Percentiles rank a stretch among this genome's conserved stretches.
Evolutionary conservation across 2,113 vertebrate genomes (phyloP).

Genomic region (Eubucco bourcierii): DNA sequence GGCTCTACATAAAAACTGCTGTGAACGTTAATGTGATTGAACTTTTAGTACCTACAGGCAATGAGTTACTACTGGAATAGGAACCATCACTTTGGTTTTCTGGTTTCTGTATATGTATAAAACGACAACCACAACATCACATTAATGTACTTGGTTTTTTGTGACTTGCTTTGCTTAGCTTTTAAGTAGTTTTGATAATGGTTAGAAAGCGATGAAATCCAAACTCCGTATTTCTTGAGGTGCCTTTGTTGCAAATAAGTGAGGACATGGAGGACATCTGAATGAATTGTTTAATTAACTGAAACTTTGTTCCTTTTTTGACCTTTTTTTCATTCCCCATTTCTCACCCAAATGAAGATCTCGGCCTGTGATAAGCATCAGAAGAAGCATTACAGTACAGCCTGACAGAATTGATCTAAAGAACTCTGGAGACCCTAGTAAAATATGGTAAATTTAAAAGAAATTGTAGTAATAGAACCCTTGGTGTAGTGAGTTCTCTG

Average conservation of each 20-base stretch:
- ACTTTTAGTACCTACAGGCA: not conserved
- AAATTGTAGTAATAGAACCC: not conserved
- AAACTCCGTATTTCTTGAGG: not conserved
- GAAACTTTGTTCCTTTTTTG: not conserved
- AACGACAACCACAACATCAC: not conserved
- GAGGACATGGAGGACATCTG: not conserved
- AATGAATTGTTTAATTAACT: not conserved
- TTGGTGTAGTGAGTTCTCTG: not conserved
- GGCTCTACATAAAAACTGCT: not conserved
- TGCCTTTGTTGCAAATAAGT: not conserved
- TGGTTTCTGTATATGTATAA: fast-evolving
- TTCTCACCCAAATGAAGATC: slow-evolving; percentile 73
- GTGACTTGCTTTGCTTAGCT: not conserved
- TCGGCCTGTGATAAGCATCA: slow-evolving; percentile 87
- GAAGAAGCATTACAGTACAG: slow-evolving; percentile 80
- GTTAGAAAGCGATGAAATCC: not conserved
- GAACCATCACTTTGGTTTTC: not conserved
- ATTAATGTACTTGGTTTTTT: not conserved
- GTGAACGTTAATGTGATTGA: not conserved
- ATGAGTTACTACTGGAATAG: not conserved
- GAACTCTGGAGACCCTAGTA: slow-evolving; percentile 75
- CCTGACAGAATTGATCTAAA: slow-evolving; percentile 81
- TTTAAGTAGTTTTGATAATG: not conserved
- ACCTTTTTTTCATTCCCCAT: not conserved
- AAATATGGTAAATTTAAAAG: slow-evolving; percentile 80